Base-by-base conservation (phyloP, 2,888 invertebrate genomes). In the Gnatocerus cornutus region DNA sequence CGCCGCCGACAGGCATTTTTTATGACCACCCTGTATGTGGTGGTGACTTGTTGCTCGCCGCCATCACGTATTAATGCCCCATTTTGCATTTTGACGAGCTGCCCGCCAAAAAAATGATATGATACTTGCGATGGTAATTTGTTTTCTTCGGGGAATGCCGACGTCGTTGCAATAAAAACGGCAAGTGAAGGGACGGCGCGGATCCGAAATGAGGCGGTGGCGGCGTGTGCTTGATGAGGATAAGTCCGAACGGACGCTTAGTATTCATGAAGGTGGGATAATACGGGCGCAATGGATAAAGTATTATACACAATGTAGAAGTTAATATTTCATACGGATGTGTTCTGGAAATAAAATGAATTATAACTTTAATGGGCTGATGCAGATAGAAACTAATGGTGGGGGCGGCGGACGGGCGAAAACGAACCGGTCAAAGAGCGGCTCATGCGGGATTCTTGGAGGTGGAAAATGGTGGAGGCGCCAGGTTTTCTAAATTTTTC, bases 311-410 rank as follows among this genome's bases (percentile, higher is more conserved):
- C 75, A 75, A 61, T 61, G 61, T 75, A 69, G 69, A 74, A 72
- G 76, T 77, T 76, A 76, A 77, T 78, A 77, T 77, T 78, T 78
- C 78, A 77, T 73, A 73, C 71, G 71, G 70, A 74, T 71, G 69
- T 68, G 71, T 69, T 72, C 53, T 58, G 65, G 68, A 71, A 71
- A 71, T 75, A 72, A 72, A 72, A 75, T 71, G 74, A 63, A 73
- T 70, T 71, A 70, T 68, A 70, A 71, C 64, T 71, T 71, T 72
- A 71, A 72, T 68, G 69, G 72, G n/a, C 59, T 50, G 59, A 67
- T 59, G 67, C 46, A 52, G 66, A 59, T 66, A 52, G 14, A 48
- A 59, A 62, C 52, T 62, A 62, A 62, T 62, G 62, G 62, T 39
- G 33, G 12, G 59, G 30, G 46, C 56, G 48, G n/a, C n/a, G n/a